Evolutionary conservation across 2,113 vertebrate genomes (phyloP), one percentile per base, ranked within the genome.

Genomic region (Engystomops pustulosus): DNA sequence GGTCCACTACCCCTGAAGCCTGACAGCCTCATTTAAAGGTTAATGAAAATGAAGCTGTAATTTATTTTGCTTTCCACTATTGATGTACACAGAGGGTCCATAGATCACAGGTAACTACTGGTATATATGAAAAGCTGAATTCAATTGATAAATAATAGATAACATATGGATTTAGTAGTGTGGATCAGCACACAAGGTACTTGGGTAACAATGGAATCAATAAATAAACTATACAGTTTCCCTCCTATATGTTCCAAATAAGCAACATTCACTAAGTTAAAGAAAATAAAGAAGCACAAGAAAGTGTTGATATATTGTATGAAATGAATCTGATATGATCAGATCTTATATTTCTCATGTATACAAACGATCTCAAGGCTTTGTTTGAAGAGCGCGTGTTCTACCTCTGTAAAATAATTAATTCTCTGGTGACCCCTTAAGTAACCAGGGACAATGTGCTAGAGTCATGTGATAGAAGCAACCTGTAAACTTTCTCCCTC

Each of bases 361-460:
- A 34, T 32, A 32, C 23, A 60, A 12, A 60, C 27, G 6, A 65
- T 34, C 27, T 65, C 60, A 14, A 71, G 23, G 68, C 67, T 36
- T 76, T 77, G 74, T 58, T 77, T 38, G 20, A 77, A 25, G 32
- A 38, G 49, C 32, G 36, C 0, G 51, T 80, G 6, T 58, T 68
- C 60, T 80, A 20, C 17, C 34, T 51, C n/a, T 70, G 60, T 34
- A 51, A 68, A 68, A 81, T 69, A 81, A 81, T 81, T 69, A 70
- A 81, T 47, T 70, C 79, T 81, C 79, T 70, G n/a, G 79, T 53
- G 79, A 81, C 8, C 17, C 45, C 17, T 36, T 5, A 17, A 51
- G 36, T 45, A 36, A 17, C 44, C 9, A 69, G 65, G 62, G 65
- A 69, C 45, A 27, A 81, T 69, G 27, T 18, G 62, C 34, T n/a